Evolutionary conservation across 2,888 invertebrate genomes (phyloP).

Genomic region (Polietes domitor): DNA sequence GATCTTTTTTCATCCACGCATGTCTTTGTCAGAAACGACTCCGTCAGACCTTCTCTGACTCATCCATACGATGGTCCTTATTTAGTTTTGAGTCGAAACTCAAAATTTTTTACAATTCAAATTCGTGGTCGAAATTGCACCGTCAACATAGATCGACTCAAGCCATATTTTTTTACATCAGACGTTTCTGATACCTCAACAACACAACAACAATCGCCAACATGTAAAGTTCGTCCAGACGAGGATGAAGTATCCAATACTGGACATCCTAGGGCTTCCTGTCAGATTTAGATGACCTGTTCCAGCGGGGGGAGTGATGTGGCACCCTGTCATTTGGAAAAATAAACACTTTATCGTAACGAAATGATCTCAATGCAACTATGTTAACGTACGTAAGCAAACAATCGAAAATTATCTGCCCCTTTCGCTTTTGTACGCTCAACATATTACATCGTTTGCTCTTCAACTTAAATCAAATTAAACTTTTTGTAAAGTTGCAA

Average conservation of each 20-base stretch:
- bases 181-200: neutral
- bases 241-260: neutral
- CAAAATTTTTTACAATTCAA: constrained; percentile 41
- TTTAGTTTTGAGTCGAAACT: neutral
- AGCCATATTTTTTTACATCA: constrained; percentile 30
- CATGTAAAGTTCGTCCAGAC: neutral
- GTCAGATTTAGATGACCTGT: constrained; percentile 25
- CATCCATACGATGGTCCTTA: constrained; percentile 48
- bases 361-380: neutral
- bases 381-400: neutral
- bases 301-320: constrained; percentile 35
- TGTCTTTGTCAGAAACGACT: constrained; percentile 39
- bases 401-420: neutral
- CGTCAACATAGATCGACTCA: constrained; percentile 42
- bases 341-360: neutral
- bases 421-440: neutral
- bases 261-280: neutral
- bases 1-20: neutral
- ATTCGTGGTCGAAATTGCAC: constrained; percentile 10
- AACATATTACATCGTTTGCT: neutral
- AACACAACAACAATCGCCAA: neutral
- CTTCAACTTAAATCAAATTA: too few relatives aligned
- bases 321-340: neutral
- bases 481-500: too few relatives aligned
- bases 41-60: constrained; percentile 33